Evolutionary conservation across 2,113 vertebrate species (phyloP).

Genomic region (Micronycteris hirsuta): DNA sequence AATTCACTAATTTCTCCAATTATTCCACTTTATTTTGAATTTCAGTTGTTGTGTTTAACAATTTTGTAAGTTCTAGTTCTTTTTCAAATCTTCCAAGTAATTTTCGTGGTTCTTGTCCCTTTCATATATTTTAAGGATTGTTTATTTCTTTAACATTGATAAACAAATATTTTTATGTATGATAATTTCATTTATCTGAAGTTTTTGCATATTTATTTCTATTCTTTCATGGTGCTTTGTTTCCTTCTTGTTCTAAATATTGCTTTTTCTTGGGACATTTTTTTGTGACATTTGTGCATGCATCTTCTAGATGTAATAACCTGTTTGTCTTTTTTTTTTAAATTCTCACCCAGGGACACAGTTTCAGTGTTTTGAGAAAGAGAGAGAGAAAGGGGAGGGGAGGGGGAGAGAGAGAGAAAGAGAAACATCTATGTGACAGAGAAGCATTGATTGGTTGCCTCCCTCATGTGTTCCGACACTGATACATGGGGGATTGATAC

Average conservation of each 20-base stretch:
- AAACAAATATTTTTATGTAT: background rate
- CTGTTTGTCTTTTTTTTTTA: background rate
- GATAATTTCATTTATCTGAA: background rate
- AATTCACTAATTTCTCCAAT: background rate
- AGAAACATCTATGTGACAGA: too few species aligned
- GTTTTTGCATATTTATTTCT: background rate
- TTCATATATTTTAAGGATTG: background rate
- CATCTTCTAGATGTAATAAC: background rate
- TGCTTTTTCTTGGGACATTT: background rate
- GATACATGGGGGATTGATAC: too few species aligned
- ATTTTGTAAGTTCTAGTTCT: background rate
- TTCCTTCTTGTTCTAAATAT: background rate
- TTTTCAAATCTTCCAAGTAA: background rate
- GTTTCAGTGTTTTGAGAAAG: too few species aligned
- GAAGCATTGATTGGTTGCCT: too few species aligned
- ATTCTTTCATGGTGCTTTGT: background rate
- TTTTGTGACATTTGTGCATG: background rate
- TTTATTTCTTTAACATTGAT: slow-evolving; percentile 4
- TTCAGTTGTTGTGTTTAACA: background rate
- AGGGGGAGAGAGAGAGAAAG: too few species aligned
- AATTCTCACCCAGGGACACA: too few species aligned
- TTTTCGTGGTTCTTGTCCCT: background rate
- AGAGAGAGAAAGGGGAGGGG: too few species aligned
- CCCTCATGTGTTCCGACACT: too few species aligned
- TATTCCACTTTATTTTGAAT: slow-evolving; percentile 1